phyloP scores from a whole-genome alignment of 2,888 invertebrate genomes.

The Zele albiditarsus region DNA sequence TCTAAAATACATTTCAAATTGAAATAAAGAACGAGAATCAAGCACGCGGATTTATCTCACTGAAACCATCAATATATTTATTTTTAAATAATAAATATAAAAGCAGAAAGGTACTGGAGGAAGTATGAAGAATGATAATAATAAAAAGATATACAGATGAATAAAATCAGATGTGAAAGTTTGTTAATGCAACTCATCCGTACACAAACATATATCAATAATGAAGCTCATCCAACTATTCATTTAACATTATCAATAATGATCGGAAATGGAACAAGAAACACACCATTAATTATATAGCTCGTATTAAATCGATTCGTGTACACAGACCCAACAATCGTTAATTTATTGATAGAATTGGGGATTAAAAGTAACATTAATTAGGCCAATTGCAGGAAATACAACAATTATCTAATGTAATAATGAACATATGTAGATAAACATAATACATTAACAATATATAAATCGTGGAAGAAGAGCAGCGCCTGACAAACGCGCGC shows the following conservation, averaged over 20 bases:
- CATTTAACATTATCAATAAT: not conserved
- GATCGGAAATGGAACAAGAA: not conserved
- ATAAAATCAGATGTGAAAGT: too few relatives aligned
- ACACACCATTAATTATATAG: not conserved
- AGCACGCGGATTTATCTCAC: too few relatives aligned
- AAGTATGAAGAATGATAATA: too few relatives aligned
- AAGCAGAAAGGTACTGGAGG: too few relatives aligned
- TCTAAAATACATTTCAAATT: too few relatives aligned
- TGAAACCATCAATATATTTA: too few relatives aligned
- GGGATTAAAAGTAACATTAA: constrained; percentile 2
- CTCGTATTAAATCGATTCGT: not conserved
- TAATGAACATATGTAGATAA: not conserved
- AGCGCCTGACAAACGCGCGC: constrained; percentile 6
- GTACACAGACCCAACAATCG: not conserved
- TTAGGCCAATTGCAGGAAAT: not conserved
- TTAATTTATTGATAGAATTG: not conserved
- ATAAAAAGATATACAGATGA: too few relatives aligned
- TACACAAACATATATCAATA: too few relatives aligned
- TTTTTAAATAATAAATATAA: too few relatives aligned
- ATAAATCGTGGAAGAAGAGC: constrained; percentile 3
- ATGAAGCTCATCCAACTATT: too few relatives aligned
- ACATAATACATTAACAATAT: constrained; percentile 2
- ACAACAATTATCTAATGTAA: not conserved
- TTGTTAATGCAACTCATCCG: too few relatives aligned
- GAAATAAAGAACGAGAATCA: too few relatives aligned